A percentile compares a stretch with the other conserved stretches of the same genome.
These are phyloP conservation scores for Drosophila longiperda DNA, from an alignment of 2,888 invertebrate genomes.

Conservation along the genomic window DNA sequence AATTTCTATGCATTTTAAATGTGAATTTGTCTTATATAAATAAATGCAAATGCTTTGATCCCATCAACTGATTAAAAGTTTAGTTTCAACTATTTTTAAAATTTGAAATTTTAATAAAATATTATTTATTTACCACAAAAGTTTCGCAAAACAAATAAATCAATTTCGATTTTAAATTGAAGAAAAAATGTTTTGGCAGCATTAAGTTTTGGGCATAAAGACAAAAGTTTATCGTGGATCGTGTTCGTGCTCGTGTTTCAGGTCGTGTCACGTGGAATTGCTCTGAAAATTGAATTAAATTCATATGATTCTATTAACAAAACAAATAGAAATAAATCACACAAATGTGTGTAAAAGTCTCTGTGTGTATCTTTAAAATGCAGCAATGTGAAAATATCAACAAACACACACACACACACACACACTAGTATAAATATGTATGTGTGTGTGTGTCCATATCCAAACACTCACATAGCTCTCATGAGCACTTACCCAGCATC, in stretches of 20 bases:
- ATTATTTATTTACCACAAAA: not conserved
- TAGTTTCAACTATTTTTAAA: not conserved
- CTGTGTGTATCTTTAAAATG: slow-evolving; percentile 37
- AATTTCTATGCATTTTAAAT: not conserved
- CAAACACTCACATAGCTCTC: slow-evolving; percentile 49
- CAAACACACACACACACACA: slow-evolving; percentile 6
- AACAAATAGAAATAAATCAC: slow-evolving; percentile 57
- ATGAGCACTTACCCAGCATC: slow-evolving; percentile 45
- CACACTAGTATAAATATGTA: not conserved
- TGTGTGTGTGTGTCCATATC: slow-evolving; percentile 12
- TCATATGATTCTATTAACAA: slow-evolving; percentile 77
- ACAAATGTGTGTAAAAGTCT: not conserved
- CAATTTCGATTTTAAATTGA: not conserved
- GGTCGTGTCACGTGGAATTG: slow-evolving; percentile 33
- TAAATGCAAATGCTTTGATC: not conserved
- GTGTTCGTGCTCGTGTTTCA: not conserved
- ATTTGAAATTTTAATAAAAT: not conserved
- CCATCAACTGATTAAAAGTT: not conserved
- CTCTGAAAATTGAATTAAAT: slow-evolving; percentile 60
- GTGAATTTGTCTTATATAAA: not conserved
- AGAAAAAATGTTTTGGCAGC: not conserved
- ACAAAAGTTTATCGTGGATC: not conserved
- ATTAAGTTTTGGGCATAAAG: not conserved
- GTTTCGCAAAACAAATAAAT: not conserved
- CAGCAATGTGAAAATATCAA: slow-evolving; percentile 41